Evolutionary conservation across 2,113 vertebrate genomes (phyloP).

Genomic region (Indicator indicator): DNA sequence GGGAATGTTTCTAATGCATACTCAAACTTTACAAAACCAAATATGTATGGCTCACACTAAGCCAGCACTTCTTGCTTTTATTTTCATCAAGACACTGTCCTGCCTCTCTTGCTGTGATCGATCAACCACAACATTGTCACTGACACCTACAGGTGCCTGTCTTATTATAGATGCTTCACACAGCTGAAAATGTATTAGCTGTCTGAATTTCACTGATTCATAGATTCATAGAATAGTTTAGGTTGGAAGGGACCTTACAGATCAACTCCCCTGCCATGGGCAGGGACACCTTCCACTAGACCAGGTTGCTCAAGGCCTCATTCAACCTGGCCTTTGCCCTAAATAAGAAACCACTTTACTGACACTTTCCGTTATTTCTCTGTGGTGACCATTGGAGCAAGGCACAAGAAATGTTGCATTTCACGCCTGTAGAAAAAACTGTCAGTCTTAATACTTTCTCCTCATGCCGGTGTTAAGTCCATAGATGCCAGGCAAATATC

Average conservation of each 20-base stretch:
- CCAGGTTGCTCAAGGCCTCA: too few relatives aligned
- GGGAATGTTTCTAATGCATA: not conserved
- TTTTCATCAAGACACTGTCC: not conserved
- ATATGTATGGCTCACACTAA: accelerated
- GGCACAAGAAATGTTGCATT: not conserved
- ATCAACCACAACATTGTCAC: not conserved
- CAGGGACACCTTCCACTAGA: too few relatives aligned
- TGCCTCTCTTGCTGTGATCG: not conserved
- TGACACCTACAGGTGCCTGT: not conserved
- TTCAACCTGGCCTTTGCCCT: not conserved
- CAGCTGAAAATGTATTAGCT: not conserved
- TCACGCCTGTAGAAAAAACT: not conserved
- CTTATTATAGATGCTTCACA: not conserved
- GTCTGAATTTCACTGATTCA: too few relatives aligned
- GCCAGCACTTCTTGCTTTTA: not conserved
- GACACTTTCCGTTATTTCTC: not conserved
- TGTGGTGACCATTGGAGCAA: not conserved
- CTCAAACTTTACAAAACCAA: not conserved
- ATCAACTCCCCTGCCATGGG: too few relatives aligned
- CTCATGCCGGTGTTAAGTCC: not conserved
- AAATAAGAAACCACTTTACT: not conserved
- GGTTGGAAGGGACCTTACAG: too few relatives aligned
- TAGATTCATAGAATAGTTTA: too few relatives aligned
- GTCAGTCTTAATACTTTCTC: not conserved
- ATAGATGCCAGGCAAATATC: not conserved